Evolutionary conservation across 2,113 vertebrate species (phyloP).

Genomic region (Protobothrops mucrosquamatus): DNA sequence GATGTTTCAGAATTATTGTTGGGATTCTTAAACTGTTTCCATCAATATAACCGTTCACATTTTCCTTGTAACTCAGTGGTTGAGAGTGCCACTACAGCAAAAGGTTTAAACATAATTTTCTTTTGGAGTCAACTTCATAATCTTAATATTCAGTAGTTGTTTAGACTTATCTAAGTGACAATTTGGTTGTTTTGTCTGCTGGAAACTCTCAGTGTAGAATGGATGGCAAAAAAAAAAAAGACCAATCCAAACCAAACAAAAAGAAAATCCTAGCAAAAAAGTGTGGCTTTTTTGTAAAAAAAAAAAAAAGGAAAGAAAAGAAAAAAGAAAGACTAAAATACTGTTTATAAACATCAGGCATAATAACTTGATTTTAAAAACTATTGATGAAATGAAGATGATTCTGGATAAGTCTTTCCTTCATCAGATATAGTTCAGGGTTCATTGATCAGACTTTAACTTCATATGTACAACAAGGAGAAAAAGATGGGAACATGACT

Average conservation of each 20-base stretch:
- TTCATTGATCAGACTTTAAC: neutral
- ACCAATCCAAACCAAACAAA: neutral
- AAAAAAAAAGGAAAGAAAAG: neutral
- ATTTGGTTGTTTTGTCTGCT: neutral
- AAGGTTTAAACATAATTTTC: neutral
- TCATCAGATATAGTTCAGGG: neutral
- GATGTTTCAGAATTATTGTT: neutral
- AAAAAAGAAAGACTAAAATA: neutral
- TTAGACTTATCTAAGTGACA: neutral
- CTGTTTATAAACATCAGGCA: neutral
- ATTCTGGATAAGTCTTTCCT: neutral
- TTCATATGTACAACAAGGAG: neutral
- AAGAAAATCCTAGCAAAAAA: neutral
- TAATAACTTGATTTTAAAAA: neutral
- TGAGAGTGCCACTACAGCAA: neutral
- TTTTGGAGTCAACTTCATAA: neutral
- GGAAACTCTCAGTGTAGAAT: neutral
- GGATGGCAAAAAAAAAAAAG: neutral
- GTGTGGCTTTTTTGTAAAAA: neutral
- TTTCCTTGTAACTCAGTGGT: neutral
- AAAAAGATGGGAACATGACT: neutral
- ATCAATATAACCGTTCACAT: neutral
- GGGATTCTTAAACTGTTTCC: neutral
- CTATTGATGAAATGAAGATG: neutral
- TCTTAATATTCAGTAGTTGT: neutral